A percentile compares a stretch with the other conserved stretches of the same genome.
These are phyloP conservation scores for human DNA, from an alignment of 2,113 vertebrate genomes.

Conservation along the genomic window DNA sequence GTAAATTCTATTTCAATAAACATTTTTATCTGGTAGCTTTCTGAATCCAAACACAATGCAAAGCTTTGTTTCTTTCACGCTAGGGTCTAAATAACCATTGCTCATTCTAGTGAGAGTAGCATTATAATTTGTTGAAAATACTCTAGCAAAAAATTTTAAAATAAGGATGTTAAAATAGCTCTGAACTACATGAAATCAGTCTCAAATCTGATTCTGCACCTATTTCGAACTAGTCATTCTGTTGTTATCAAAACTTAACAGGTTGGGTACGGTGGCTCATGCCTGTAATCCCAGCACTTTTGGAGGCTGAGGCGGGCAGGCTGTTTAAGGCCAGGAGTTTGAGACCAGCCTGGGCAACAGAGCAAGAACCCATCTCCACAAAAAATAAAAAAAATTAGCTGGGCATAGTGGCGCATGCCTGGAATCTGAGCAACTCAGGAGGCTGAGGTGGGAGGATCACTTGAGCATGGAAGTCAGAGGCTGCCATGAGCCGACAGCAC, in stretches of 20 bases:
- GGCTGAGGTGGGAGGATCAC: too few species aligned
- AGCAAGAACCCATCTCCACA: too few species aligned
- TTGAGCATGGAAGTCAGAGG: too few species aligned
- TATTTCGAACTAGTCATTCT: constrained; percentile 34
- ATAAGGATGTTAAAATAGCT: constrained; percentile 26
- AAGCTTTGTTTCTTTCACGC: constrained; percentile 8
- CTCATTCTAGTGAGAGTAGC: not conserved
- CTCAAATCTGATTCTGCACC: not conserved
- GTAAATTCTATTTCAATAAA: not conserved
- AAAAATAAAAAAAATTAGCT: too few species aligned
- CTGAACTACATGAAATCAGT: constrained; percentile 2
- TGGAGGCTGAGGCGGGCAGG: too few species aligned
- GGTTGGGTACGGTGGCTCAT: too few species aligned
- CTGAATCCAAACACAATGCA: not conserved
- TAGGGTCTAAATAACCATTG: not conserved
- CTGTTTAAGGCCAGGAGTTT: too few species aligned
- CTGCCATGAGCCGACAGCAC: too few species aligned
- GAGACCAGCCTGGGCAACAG: too few species aligned
- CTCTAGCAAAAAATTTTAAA: not conserved
- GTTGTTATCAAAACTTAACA: not conserved
- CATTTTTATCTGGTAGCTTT: not conserved
- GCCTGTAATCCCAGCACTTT: too few species aligned
- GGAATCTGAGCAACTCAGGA: too few species aligned
- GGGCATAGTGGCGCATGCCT: too few species aligned
- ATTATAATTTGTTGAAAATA: constrained; percentile 21